Conservation (phyloP, 2,797 vertebrate species). For the Hoplostethus atlanticus region DNA sequence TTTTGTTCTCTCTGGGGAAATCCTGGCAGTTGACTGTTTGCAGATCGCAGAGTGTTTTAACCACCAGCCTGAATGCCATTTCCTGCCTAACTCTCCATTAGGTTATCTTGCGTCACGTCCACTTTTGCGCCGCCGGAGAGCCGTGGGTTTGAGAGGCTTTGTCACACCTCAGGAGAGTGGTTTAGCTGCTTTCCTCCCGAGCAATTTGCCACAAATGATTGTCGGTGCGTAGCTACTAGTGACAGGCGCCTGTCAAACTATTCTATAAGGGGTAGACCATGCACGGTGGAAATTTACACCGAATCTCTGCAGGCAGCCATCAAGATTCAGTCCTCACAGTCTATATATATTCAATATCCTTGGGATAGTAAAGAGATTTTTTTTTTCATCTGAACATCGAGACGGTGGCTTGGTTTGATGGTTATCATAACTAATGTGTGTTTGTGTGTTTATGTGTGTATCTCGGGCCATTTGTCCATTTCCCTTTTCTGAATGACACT, state of each 20-base stretch:
- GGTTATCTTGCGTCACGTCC: slow-evolving; percentile 37
- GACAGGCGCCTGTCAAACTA: slow-evolving; percentile 30
- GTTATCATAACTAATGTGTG: slow-evolving; percentile 50
- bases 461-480: neutral
- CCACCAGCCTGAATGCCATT: slow-evolving; percentile 57
- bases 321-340: slow-evolving; percentile 26
- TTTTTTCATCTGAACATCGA: slow-evolving; percentile 40
- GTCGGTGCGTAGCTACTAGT: slow-evolving; percentile 41
- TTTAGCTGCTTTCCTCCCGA: slow-evolving; percentile 43
- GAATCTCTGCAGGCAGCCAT: slow-evolving; percentile 40
- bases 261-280: slow-evolving; percentile 28
- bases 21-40: slow-evolving; percentile 54
- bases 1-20: slow-evolving; percentile 47
- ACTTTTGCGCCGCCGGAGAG: slow-evolving; percentile 48
- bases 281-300: slow-evolving; percentile 41
- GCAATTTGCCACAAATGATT: slow-evolving; percentile 4
- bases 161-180: slow-evolving; percentile 49
- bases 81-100: slow-evolving; percentile 74
- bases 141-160: slow-evolving; percentile 43
- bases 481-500: slow-evolving; percentile 24
- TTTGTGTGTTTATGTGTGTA: slow-evolving; percentile 31
- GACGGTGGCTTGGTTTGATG: slow-evolving; percentile 45
- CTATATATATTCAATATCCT: slow-evolving; percentile 15
- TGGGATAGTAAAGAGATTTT: slow-evolving; percentile 14
- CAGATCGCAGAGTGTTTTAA: slow-evolving; percentile 61